phyloP scores from a whole-genome alignment of 2,797 vertebrate species.

The Anguilla anguilla region DNA sequence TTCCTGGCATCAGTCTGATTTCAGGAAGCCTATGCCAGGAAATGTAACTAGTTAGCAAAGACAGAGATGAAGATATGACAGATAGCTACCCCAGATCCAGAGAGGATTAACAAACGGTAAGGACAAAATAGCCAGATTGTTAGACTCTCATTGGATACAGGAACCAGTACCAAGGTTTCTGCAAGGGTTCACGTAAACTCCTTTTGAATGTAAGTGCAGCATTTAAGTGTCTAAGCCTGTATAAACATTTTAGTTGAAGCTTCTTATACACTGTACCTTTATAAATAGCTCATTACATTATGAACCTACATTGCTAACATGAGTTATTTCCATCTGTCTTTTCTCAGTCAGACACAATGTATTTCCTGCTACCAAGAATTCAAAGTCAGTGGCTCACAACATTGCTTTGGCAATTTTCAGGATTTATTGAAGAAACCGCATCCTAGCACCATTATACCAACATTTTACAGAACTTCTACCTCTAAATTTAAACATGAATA shows the following conservation, averaged over 20 bases:
- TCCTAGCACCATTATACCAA: background rate
- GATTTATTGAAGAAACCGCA: background rate
- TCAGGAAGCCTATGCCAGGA: too few species aligned
- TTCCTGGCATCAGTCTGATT: too few species aligned
- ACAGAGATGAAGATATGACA: too few species aligned
- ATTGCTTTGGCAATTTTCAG: background rate
- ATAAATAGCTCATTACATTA: background rate
- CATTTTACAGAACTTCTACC: slow-evolving; percentile 72
- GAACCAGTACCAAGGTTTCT: too few species aligned
- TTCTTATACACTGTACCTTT: background rate
- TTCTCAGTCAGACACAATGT: background rate
- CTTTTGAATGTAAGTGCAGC: background rate
- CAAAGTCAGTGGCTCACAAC: background rate
- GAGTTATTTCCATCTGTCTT: background rate
- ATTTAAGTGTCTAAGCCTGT: too few species aligned
- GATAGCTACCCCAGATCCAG: too few species aligned
- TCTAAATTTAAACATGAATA: slow-evolving; percentile 68
- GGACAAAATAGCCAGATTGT: too few species aligned
- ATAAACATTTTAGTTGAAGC: too few species aligned
- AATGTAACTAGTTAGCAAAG: too few species aligned
- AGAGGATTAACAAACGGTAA: too few species aligned
- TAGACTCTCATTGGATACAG: too few species aligned
- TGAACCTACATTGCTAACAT: background rate
- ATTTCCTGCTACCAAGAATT: background rate
- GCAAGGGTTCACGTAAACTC: background rate